phyloP scores from a whole-genome alignment of 2,113 vertebrate genomes.

The Recurvirostra avosetta region DNA sequence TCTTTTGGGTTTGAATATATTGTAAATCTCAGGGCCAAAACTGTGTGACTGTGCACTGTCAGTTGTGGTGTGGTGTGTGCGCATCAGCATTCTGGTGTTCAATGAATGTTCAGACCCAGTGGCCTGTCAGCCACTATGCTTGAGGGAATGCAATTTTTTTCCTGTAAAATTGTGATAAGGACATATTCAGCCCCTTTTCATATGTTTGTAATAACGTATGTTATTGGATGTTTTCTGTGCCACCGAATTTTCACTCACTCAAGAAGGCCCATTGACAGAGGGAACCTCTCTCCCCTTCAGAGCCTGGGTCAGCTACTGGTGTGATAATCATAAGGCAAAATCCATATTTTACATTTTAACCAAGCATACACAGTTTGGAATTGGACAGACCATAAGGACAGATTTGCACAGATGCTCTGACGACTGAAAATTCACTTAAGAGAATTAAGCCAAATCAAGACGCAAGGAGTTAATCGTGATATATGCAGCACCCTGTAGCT shows the following conservation, averaged over 20 bases:
- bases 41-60: neutral
- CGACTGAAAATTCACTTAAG: neutral
- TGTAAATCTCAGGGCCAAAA: neutral
- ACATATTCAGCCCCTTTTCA: neutral
- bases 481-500: neutral
- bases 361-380: rapidly evolving
- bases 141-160: neutral
- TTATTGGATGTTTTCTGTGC: neutral
- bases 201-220: neutral
- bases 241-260: neutral
- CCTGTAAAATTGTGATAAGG: neutral
- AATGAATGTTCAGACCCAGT: neutral
- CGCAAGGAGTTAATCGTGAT: neutral
- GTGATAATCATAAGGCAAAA: neutral
- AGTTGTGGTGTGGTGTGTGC: neutral
- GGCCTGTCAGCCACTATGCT: neutral
- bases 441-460: neutral
- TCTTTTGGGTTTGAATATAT: neutral
- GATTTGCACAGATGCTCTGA: neutral
- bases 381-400: neutral
- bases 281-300: neutral
- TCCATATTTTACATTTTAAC: neutral
- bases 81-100: neutral
- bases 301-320: neutral
- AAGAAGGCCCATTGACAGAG: neutral